Percentiles rank a stretch among this genome's conserved stretches.
These are phyloP conservation scores for Cryptotermes secundus DNA, from an alignment of 1,140 invertebrate species.

Conservation along the genomic window DNA sequence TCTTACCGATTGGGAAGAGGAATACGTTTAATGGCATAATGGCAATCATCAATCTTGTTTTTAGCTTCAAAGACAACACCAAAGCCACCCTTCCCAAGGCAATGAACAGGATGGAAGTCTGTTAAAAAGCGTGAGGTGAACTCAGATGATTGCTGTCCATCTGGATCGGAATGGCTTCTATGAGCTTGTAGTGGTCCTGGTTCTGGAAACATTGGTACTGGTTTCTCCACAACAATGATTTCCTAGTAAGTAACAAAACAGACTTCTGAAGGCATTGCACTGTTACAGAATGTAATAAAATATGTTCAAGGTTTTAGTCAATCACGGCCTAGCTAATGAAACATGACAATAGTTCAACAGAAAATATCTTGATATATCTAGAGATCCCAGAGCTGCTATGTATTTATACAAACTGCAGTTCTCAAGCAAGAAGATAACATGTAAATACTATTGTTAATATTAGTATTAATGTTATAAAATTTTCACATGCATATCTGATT, in stretches of 20 bases:
- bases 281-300: no score
- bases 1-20: constrained; percentile 77
- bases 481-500: no score
- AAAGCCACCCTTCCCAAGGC: constrained; percentile 92
- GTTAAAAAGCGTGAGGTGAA: constrained; percentile 72
- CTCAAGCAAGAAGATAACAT: no score
- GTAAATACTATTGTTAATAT: no score
- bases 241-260: constrained; percentile 31
- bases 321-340: no score
- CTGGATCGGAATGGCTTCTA: constrained; percentile 1
- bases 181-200: background rate
- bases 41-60: constrained; percentile 92
- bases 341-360: no score
- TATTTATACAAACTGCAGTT: no score
- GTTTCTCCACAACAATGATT: constrained; percentile 47
- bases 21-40: constrained; percentile 95
- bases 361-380: no score
- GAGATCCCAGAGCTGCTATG: no score
- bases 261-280: no score
- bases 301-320: no score
- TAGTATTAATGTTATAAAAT: no score
- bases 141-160: constrained; percentile 28
- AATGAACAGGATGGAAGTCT: constrained; percentile 83
- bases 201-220: constrained; percentile 21
- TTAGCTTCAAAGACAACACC: constrained; percentile 94